Base-by-base conservation (phyloP, 2,113 vertebrate species). In the Lethenteron camtschaticum region DNA sequence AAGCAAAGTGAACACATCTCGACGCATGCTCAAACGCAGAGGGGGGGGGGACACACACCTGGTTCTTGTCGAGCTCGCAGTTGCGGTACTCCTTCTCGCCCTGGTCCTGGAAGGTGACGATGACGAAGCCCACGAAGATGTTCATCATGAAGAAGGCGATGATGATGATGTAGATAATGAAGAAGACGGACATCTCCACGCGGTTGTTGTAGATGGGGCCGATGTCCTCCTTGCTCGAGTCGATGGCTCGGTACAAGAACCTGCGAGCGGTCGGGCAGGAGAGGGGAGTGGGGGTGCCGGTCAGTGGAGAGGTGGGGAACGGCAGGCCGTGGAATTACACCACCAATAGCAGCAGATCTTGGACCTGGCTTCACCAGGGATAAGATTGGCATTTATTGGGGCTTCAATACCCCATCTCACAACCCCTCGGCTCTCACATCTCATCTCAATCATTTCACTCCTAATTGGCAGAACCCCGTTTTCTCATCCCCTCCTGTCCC, bases 101-200 rank as follows among this genome's bases (percentile, higher is more conserved):
- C 63, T 66, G 63, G n/a, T 66, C 63, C 63, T 24, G 63, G 63
- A 66, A 66, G 63, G 63, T 66, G 10, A 66, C 24, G 63, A 66
- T 66, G 63, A 66, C 63, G 63, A 66, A 66, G 24, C 63, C 63
- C n/a, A 66, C 63, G 24, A 66, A 66, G 24, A 66, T 66, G 10
- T 66, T 66, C 63, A 66, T 66, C 63, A 66, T 66, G 63, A 66
- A 66, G 63, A 66, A 66, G 63, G 63, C 63, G 10, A 66, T 66
- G 63, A 66, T 66, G 10, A 66, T 66, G 63, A 66, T 66, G 63
- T 66, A 66, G 63, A 66, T 66, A 11, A 66, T 66, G 63, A 66
- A 66, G 63, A 66, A 66, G 63, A 66, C 24, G 1, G 63, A n/a
- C 63, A 66, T 20, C 63, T 66, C 63, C n/a, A 66, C 10, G 9